Evolutionary conservation across 2,797 vertebrate genomes (phyloP).

Genomic region (Liasis olivaceus): DNA sequence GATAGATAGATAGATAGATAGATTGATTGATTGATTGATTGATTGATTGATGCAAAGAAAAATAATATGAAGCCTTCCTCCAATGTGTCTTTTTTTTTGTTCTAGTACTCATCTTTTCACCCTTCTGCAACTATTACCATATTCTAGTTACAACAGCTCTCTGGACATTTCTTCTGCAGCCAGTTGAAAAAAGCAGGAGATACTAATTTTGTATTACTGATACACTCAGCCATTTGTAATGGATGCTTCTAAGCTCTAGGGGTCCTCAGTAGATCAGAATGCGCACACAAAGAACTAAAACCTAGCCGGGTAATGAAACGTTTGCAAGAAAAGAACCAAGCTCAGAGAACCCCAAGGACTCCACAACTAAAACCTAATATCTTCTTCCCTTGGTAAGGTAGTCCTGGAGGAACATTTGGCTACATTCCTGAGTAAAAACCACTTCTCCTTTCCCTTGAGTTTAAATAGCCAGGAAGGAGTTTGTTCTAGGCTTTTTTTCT

Average conservation of each 20-base stretch:
- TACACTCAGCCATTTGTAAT: not conserved
- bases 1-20: too few relatives aligned
- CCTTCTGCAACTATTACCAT: not conserved
- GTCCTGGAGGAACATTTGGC: not conserved
- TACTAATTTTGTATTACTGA: not conserved
- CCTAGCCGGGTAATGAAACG: too few relatives aligned
- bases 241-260: not conserved
- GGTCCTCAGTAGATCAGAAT: not conserved
- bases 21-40: too few relatives aligned
- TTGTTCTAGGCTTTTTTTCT: not conserved
- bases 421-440: not conserved
- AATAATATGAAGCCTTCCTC: not conserved
- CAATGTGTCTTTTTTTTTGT: not conserved
- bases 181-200: not conserved
- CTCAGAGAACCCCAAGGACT: too few relatives aligned
- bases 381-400: not conserved
- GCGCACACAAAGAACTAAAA: not conserved
- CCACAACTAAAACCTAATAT: not conserved
- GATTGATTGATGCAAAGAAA: not conserved
- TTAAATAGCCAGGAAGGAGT: not conserved
- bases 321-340: too few relatives aligned
- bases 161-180: not conserved
- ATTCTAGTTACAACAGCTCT: not conserved
- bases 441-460: not conserved
- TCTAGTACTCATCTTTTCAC: not conserved